Evolutionary conservation across 2,888 invertebrate species (phyloP).

Genomic region (Acronicta psi): DNA sequence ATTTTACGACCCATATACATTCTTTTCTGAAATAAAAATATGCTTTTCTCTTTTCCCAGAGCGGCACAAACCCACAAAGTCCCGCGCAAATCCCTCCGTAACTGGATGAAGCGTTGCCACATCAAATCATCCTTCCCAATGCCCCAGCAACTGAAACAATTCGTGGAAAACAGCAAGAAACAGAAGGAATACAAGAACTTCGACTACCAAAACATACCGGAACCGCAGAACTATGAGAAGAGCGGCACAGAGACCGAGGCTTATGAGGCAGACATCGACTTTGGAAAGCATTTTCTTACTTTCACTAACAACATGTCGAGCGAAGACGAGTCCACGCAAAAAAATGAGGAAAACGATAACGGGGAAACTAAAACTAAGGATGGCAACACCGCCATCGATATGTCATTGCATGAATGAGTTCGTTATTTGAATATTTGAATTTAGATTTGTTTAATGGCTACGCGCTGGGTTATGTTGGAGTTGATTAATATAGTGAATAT

Average conservation of each 20-base stretch:
- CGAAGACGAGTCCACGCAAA: constrained; percentile 70
- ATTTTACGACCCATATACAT: no score
- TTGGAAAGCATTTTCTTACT: constrained; percentile 82
- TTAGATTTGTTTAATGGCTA: neutral
- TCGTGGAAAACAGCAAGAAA: constrained; percentile 87
- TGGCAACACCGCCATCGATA: constrained; percentile 72
- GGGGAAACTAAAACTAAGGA: constrained; percentile 56
- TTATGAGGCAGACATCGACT: constrained; percentile 74
- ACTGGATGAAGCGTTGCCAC: constrained; percentile 90
- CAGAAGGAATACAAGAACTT: constrained; percentile 78
- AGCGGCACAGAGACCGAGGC: constrained; percentile 67
- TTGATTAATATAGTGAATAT: neutral
- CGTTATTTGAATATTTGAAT: neutral
- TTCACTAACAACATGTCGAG: constrained; percentile 71
- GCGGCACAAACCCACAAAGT: constrained; percentile 90
- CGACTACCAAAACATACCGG: constrained; percentile 54
- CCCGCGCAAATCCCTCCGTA: constrained; percentile 89
- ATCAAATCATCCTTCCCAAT: constrained; percentile 90
- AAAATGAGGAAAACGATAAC: constrained; percentile 54
- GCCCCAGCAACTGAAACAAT: constrained; percentile 89
- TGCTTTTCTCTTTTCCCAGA: constrained; percentile 68
- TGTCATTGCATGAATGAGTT: constrained; percentile 76
- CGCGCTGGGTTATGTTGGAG: neutral
- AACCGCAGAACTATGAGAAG: constrained; percentile 63
- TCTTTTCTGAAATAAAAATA: neutral